Evolutionary conservation across 1,140 invertebrate genomes (phyloP).

Genomic region (Drosophila nikananu): DNA sequence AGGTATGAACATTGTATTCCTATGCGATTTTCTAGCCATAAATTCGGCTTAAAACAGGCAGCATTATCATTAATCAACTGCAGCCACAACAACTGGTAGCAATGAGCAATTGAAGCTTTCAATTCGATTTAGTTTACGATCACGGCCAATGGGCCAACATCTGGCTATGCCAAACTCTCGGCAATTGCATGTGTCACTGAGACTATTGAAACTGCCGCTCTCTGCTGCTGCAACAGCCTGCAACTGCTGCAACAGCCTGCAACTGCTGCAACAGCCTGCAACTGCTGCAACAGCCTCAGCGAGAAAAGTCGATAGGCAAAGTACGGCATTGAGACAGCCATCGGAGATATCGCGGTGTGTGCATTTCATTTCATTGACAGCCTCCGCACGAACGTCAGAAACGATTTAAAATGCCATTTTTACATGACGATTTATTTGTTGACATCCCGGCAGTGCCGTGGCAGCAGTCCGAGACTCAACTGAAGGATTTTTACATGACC

Average conservation of each 20-base stretch:
- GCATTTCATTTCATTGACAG: conserved; percentile 83
- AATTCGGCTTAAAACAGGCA: conserved; percentile 11
- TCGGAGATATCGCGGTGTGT: conserved; percentile 58
- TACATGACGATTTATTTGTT: conserved; percentile 84
- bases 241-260: too few species aligned
- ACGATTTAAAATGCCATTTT: conserved; percentile 84
- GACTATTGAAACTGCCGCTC: conserved; percentile 31
- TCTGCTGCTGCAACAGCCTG: conserved; percentile 9
- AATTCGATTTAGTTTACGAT: conserved; percentile 41
- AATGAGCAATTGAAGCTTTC: conserved; percentile 43
- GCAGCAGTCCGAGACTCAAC: conserved; percentile 30
- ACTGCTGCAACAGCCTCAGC: not conserved
- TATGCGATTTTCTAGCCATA: conserved; percentile 24
- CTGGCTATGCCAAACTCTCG: conserved; percentile 19
- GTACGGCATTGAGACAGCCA: conserved; percentile 19
- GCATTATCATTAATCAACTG: conserved; percentile 52
- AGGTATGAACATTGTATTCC: not conserved
- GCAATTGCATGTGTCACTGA: conserved; percentile 34
- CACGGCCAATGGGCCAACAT: conserved; percentile 22
- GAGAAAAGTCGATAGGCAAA: conserved; percentile 36
- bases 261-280: conserved; percentile 11
- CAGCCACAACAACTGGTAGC: conserved; percentile 25
- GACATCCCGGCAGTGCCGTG: conserved; percentile 65
- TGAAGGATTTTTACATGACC: conserved; percentile 67
- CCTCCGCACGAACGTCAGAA: conserved; percentile 76